Percentiles rank a stretch among this genome's conserved stretches.
Evolutionary conservation across 2,113 vertebrate species (phyloP).

Genomic region (Nycticebus coucang): DNA sequence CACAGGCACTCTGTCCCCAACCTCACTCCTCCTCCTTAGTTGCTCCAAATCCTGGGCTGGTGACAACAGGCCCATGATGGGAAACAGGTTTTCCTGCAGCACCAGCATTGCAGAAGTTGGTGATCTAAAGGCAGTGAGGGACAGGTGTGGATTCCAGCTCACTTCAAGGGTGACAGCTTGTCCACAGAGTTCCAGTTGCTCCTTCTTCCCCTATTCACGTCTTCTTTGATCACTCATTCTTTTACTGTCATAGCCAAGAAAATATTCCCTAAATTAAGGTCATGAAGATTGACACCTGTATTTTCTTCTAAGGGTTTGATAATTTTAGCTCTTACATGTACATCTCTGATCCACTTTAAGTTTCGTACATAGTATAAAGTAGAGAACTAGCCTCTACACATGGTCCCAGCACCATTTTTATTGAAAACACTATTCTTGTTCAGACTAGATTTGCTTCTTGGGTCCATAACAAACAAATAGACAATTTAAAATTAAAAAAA

Average conservation of each 20-base stretch:
- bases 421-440: not conserved
- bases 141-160: not conserved
- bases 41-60: not conserved
- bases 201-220: not conserved
- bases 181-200: not conserved
- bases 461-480: too few species aligned
- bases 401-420: not conserved
- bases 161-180: not conserved
- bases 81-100: not conserved
- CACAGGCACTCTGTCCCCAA: accelerated
- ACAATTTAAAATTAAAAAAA: too few species aligned
- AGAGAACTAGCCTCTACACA: not conserved
- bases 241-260: not conserved
- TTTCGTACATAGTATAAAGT: not conserved
- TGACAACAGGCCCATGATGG: not conserved
- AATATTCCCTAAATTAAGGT: not conserved
- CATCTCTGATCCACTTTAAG: not conserved
- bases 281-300: not conserved
- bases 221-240: not conserved
- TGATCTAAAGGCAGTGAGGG: not conserved
- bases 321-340: not conserved
- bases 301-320: not conserved
- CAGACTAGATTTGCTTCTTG: too few species aligned
- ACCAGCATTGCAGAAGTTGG: not conserved
- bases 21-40: not conserved